Evolutionary conservation across 1,140 invertebrate genomes (phyloP).

Genomic region (Spodoptera litura): DNA sequence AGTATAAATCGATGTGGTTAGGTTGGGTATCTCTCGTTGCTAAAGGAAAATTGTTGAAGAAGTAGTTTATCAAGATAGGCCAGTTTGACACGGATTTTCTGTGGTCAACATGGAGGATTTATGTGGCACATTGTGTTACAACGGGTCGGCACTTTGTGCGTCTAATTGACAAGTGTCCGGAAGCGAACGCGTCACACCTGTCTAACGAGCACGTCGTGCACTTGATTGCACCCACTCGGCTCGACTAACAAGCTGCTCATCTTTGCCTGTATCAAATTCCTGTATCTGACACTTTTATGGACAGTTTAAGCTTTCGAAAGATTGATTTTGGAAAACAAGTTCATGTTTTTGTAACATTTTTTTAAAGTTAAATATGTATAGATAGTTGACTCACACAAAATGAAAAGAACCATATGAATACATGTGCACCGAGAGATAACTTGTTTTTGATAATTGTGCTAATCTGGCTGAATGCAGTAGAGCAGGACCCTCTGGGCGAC

Average conservation of each 20-base stretch:
- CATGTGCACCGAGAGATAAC: constrained; percentile 42
- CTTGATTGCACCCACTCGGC: constrained; percentile 43
- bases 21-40: constrained; percentile 28
- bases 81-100: constrained; percentile 57
- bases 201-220: constrained; percentile 50
- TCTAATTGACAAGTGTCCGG: constrained; percentile 76
- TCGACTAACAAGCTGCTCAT: constrained; percentile 40
- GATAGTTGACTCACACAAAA: not conserved
- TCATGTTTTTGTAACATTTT: too few species aligned
- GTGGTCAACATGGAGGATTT: constrained; percentile 61
- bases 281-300: constrained; percentile 33
- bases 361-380: not conserved
- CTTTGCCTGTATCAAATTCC: constrained; percentile 30
- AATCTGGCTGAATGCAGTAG: constrained; percentile 52
- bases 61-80: constrained; percentile 73
- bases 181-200: constrained; percentile 58
- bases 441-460: constrained; percentile 60
- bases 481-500: constrained; percentile 54
- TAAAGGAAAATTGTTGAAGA: constrained; percentile 59
- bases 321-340: not conserved
- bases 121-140: constrained; percentile 67
- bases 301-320: not conserved
- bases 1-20: constrained; percentile 49
- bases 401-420: not conserved
- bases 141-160: constrained; percentile 66